phyloP scores from a whole-genome alignment of 2,888 invertebrate genomes.

The Lasioglossum oenotherae region DNA sequence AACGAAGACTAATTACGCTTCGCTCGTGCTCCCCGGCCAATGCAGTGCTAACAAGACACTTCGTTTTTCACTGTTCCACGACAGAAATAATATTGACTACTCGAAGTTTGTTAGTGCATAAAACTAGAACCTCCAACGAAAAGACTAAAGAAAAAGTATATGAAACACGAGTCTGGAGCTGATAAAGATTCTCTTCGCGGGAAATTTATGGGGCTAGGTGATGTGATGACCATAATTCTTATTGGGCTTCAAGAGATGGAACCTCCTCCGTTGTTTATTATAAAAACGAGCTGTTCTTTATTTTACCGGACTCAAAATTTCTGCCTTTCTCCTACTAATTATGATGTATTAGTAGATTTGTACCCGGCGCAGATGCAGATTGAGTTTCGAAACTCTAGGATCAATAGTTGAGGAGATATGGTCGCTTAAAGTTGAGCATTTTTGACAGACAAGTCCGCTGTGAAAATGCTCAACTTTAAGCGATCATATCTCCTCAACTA shows the following conservation, averaged over 20 bases:
- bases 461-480: no score
- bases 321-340: no score
- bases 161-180: not conserved
- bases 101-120: not conserved
- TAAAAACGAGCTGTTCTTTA: no score
- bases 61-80: not conserved
- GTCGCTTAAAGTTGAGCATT: no score
- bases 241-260: not conserved
- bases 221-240: not conserved
- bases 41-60: conserved; percentile 12
- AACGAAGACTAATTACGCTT: conserved; percentile 10
- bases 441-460: no score
- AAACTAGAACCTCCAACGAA: not conserved
- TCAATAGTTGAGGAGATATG: no score
- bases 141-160: not conserved
- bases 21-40: not conserved
- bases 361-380: no score
- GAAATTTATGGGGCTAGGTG: not conserved
- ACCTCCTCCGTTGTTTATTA: not conserved
- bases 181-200: not conserved
- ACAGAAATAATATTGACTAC: not conserved
- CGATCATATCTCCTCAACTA: no score
- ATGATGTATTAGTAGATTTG: no score
- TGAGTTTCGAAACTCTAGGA: no score
- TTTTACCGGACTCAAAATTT: no score